Evolutionary conservation across 2,113 vertebrate genomes (phyloP), one percentile per base, ranked within the genome.

Genomic region (Platichthys stellatus): DNA sequence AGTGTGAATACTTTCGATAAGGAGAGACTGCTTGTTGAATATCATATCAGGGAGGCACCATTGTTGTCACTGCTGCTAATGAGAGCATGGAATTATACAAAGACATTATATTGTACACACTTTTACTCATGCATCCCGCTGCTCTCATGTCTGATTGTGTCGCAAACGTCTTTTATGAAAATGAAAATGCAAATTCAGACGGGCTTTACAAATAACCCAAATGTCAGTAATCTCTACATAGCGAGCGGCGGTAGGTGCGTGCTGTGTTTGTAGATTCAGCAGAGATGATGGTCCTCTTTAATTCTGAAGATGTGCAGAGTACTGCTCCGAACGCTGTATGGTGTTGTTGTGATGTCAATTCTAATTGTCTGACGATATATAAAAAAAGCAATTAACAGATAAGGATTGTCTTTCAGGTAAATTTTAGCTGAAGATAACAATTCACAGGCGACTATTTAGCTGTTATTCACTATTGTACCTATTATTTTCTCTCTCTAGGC

Each of bases 111-210:
- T 10, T 56, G 31, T 24, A 31, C 38, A 40, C 7, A 40, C 10
- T 49, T 66, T 23, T 28, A 45, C 28, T 63, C 28, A 43, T 28
- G 62, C 7, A 18, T 28, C 11, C 5, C 6, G 35, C 35, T 40
- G 21, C 12, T 23, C 26, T 45, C 15, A 45, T 28, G 63, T 60
- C 1, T 69, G 31, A 71, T 63, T 31, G 63, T 28, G 4, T 35
- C n/a, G 15, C 7, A 23, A 53, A 3, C 21, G 59, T 38, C 53
- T 5, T 57, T 83, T 59, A 40, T 66, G 26, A 67, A 67, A 74
- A 81, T 81, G 35, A 67, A 67, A 74, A 81, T 81, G 35, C 61
- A 74, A 76, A 78, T 69, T n/a, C 0, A 3, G 24, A 14, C 23
- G 45, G 43, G 40, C 31, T 69, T 56, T 17, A 58, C n/a, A 53